Evolutionary conservation across 1,140 invertebrate species (phyloP).

Genomic region (Nebria ingens): DNA sequence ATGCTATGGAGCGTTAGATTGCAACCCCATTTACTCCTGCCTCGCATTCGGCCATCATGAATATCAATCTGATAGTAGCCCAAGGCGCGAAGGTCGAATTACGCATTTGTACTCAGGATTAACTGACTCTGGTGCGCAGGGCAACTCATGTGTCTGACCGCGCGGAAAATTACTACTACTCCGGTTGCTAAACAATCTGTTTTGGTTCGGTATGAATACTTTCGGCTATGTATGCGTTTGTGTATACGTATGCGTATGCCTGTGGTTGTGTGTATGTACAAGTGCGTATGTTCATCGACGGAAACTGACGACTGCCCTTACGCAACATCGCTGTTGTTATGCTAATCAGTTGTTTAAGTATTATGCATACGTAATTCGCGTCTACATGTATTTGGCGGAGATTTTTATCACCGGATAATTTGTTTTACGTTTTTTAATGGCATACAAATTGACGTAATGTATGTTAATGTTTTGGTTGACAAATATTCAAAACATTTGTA

Average conservation of each 20-base stretch:
- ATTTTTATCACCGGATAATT: no score
- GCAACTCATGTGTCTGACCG: neutral
- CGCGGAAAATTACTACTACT: slow-evolving; percentile 1
- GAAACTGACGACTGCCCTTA: no score
- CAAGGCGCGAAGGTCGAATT: slow-evolving; percentile 6
- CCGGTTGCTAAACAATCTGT: slow-evolving; percentile 5
- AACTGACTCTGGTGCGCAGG: no score
- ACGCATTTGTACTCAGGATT: slow-evolving; percentile 2
- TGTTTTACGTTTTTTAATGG: no score
- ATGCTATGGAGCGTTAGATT: slow-evolving; percentile 3
- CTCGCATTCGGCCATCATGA: slow-evolving; percentile 2
- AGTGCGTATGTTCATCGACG: no score
- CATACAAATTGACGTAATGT: no score
- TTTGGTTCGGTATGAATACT: neutral
- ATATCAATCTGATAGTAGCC: slow-evolving; percentile 7
- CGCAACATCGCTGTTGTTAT: neutral
- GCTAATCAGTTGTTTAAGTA: neutral
- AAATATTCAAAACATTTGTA: no score
- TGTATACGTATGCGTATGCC: neutral
- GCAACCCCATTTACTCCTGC: no score
- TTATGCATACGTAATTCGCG: no score
- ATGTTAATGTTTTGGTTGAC: no score
- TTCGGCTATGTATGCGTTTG: neutral
- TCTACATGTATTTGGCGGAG: no score
- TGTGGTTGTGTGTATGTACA: no score